phyloP scores from a whole-genome alignment of 2,888 invertebrate species.

The Conchocele bisecta region DNA sequence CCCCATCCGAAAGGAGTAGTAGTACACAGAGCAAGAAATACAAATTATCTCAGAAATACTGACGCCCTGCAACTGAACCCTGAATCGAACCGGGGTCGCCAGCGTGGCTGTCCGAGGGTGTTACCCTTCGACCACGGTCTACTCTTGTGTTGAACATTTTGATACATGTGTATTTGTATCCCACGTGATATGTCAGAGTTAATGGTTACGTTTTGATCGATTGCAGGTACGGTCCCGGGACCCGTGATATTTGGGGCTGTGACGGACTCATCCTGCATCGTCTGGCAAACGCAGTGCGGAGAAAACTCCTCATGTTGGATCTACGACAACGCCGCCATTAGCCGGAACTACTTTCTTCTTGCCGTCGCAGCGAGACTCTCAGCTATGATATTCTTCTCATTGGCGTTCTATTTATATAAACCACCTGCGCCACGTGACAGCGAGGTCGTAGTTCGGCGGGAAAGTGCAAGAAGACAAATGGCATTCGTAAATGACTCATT shows the following conservation, averaged over 20 bases:
- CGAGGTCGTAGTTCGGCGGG: slow-evolving; percentile 3
- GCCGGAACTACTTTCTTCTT: slow-evolving; percentile 65
- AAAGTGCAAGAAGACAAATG: slow-evolving; percentile 45
- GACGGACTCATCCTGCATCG: slow-evolving; percentile 61
- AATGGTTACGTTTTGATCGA: too few species aligned
- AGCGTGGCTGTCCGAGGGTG: too few species aligned
- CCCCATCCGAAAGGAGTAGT: too few species aligned
- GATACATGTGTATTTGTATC: too few species aligned
- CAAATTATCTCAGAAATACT: too few species aligned
- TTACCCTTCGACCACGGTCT: too few species aligned
- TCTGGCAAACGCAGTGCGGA: slow-evolving; percentile 65
- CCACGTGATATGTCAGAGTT: too few species aligned
- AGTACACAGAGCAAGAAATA: too few species aligned
- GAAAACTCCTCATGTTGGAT: slow-evolving; percentile 64
- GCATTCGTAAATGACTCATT: slow-evolving; percentile 54
- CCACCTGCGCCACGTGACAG: slow-evolving; percentile 32
- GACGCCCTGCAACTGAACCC: too few species aligned
- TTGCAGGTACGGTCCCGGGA: slow-evolving; percentile 65
- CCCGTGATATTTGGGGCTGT: slow-evolving; percentile 66
- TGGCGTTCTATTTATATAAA: slow-evolving; percentile 61
- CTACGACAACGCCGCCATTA: slow-evolving; percentile 60
- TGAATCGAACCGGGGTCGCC: too few species aligned
- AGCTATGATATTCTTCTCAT: slow-evolving; percentile 55
- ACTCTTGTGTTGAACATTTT: too few species aligned
- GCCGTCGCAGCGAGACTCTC: slow-evolving; percentile 49